A percentile compares a stretch with the other conserved stretches of the same genome.
These are phyloP conservation scores for Tortrix viridana DNA, from an alignment of 2,888 invertebrate genomes.

Conservation along the genomic window DNA sequence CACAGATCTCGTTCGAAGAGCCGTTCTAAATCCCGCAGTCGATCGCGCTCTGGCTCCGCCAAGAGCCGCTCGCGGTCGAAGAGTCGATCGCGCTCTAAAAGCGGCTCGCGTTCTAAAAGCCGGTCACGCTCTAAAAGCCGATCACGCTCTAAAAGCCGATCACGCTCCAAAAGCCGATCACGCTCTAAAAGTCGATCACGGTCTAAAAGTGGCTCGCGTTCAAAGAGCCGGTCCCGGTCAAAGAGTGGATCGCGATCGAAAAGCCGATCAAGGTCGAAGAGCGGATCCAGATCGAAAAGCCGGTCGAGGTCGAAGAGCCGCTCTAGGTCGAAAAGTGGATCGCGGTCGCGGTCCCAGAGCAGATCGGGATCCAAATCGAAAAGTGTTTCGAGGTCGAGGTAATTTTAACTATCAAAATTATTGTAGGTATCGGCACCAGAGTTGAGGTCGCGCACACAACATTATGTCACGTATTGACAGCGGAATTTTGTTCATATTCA, in stretches of 20 bases:
- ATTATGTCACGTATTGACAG: too few relatives aligned
- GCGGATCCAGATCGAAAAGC: constrained; percentile 63
- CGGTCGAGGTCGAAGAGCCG: constrained; percentile 63
- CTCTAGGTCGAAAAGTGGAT: constrained; percentile 62
- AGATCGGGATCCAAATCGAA: constrained; percentile 56
- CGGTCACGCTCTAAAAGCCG: constrained; percentile 63
- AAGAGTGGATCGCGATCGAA: constrained; percentile 60
- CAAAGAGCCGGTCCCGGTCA: constrained; percentile 62
- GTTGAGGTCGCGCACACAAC: too few relatives aligned
- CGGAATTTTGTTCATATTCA: too few relatives aligned
- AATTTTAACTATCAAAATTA: too few relatives aligned
- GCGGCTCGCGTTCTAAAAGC: constrained; percentile 59
- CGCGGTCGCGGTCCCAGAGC: constrained; percentile 58
- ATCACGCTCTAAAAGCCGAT: constrained; percentile 61
- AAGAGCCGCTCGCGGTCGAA: constrained; percentile 51
- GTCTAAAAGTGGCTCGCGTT: constrained; percentile 50
- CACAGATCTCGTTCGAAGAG: constrained; percentile 31
- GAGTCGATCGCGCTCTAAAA: constrained; percentile 57
- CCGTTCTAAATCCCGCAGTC: constrained; percentile 40
- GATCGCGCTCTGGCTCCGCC: constrained; percentile 16
- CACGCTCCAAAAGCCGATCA: constrained; percentile 56
- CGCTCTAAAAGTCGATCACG: constrained; percentile 62
- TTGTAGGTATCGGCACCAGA: too few relatives aligned
- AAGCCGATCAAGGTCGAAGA: constrained; percentile 58
- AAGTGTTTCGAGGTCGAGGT: constrained; percentile 62